phyloP scores from a whole-genome alignment of 2,797 vertebrate species.

The Clarias fuscus region DNA sequence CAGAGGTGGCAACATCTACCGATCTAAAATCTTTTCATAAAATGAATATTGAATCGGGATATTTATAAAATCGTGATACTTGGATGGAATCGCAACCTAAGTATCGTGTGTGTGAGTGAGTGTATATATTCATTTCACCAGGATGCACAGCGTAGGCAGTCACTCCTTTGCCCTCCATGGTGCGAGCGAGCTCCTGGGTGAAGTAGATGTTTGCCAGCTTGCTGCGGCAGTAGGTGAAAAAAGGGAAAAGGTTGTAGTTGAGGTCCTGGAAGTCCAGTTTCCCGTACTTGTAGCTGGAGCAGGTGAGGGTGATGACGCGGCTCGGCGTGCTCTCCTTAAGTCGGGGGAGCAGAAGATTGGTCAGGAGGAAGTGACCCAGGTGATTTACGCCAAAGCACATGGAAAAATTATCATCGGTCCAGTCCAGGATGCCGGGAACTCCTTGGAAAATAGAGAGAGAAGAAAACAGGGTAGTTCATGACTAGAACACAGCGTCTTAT shows the following conservation, averaged over 20 bases:
- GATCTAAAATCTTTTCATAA: not conserved
- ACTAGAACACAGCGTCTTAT: not conserved
- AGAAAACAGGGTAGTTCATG: not conserved
- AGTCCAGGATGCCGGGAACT: constrained; percentile 78
- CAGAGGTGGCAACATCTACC: not conserved
- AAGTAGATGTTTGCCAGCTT: constrained; percentile 84
- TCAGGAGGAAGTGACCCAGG: constrained; percentile 81
- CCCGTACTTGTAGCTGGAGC: constrained; percentile 80
- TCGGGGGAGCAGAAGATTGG: constrained; percentile 75
- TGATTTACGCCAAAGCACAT: constrained; percentile 83
- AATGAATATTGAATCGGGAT: too few species aligned
- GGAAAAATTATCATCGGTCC: constrained; percentile 81
- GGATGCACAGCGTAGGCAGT: constrained; percentile 76
- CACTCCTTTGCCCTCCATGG: constrained; percentile 75
- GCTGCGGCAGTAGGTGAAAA: constrained; percentile 82
- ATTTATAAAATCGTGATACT: too few species aligned
- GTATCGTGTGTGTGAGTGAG: not conserved
- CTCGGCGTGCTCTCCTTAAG: constrained; percentile 77
- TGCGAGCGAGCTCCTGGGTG: constrained; percentile 75
- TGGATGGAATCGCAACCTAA: too few species aligned
- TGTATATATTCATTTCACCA: constrained; percentile 61
- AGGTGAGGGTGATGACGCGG: constrained; percentile 77
- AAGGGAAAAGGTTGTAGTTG: constrained; percentile 81
- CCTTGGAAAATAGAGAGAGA: constrained; percentile 57
- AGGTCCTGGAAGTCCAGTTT: constrained; percentile 81